A percentile compares a stretch with the other conserved stretches of the same genome.
phyloP scores from a whole-genome alignment of 2,888 invertebrate species.

The Dynastes hyllus region DNA sequence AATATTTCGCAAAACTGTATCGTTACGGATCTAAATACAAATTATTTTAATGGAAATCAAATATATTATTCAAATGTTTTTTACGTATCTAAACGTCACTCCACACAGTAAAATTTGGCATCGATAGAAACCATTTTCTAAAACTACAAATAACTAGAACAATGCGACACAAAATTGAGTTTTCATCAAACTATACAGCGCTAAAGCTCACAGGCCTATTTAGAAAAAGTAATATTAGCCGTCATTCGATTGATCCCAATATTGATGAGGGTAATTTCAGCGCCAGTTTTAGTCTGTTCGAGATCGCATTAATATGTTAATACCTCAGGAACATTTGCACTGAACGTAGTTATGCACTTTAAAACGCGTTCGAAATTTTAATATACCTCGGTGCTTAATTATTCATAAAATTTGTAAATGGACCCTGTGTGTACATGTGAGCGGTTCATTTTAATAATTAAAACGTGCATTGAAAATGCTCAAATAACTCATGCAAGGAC shows the following conservation, averaged over 20 bases:
- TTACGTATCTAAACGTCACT: too few species aligned
- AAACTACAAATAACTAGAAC: background rate
- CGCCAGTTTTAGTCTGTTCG: background rate
- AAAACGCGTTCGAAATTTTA: background rate
- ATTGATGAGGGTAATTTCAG: conserved; percentile 12
- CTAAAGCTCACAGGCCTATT: background rate
- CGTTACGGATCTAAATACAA: too few species aligned
- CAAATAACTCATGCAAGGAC: background rate
- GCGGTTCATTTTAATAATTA: background rate
- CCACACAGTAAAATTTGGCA: too few species aligned
- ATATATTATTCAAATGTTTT: too few species aligned
- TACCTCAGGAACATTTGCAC: conserved; percentile 6
- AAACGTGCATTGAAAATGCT: conserved; percentile 5
- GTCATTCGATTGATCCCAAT: conserved; percentile 4
- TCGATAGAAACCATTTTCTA: too few species aligned
- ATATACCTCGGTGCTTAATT: conserved; percentile 9
- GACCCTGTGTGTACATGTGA: background rate
- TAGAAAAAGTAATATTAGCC: conserved; percentile 8
- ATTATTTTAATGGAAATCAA: too few species aligned
- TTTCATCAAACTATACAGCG: background rate
- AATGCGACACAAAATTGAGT: background rate
- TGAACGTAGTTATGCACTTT: background rate
- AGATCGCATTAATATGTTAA: conserved; percentile 27
- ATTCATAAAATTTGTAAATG: conserved; percentile 9
- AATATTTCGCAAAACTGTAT: too few species aligned